Evolutionary conservation across 1,140 invertebrate species (phyloP), one percentile per base, ranked within the genome.

Genomic region (Grapholita molesta): DNA sequence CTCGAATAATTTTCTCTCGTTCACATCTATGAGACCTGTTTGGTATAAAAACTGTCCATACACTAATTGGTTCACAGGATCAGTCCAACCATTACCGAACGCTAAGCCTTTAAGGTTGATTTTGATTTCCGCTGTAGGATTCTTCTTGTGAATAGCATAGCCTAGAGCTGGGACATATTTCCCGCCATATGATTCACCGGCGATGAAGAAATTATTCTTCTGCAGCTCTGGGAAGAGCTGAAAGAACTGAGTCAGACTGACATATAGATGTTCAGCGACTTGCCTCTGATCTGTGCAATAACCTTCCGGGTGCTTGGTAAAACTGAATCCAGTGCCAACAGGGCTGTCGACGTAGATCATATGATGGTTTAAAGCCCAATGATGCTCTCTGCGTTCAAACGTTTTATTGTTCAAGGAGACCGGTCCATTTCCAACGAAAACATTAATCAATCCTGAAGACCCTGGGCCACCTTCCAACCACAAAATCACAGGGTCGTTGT

Each of bases 301-400:
- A 6, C 95, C 94, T 61, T 85, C 88, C 3, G 94, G 92, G 48
- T 94, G 80, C 0, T 94, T 93, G 0, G 95, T 96, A 72, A 96
- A 96, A 79, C 96, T 96, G 74, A 94, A 97, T 1, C 96, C 96
- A 18, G 96, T 95, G 2, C 96, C 96, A 48, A 97, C 97, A 4
- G 97, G 97, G 86, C 97, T 97, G 80, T 98, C 97, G 67, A 98
- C 95, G 77, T 96, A 98, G 15, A 98, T 92, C 25, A 98, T 80
- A 80, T 96, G 95, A 77, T 96, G 95, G 5, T 93, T 94, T 11
- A 93, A 88, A 66, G 94, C 95, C 97, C 97, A 98, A 6, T 95
- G 95, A 52, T 94, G 94, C 79, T 95, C 93, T 28, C 96, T 93
- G 32, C 85, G 83, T 66, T 92, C 89, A 65, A 91, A 86, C 70